These are phyloP conservation scores for Taenioides sp. DNA, from an alignment of 2,797 vertebrate species.

Conservation along the genomic window DNA sequence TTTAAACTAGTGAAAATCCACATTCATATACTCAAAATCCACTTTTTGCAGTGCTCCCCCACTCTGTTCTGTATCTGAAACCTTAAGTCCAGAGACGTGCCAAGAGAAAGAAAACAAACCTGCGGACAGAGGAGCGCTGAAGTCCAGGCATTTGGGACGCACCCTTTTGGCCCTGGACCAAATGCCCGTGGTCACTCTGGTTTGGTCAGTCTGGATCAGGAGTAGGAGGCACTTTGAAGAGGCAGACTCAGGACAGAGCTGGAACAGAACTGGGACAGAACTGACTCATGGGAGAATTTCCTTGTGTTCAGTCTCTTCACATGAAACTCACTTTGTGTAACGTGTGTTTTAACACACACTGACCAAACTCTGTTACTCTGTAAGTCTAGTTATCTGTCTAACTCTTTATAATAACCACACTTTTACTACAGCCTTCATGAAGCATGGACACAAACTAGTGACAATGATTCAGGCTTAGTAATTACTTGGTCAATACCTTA, in stretches of 20 bases:
- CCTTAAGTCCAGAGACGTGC: conserved; percentile 13
- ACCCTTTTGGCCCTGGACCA: conserved; percentile 54
- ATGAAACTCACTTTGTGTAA: background rate
- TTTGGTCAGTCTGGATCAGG: conserved; percentile 70
- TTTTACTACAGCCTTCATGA: no score
- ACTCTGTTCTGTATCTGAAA: background rate
- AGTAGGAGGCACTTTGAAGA: background rate
- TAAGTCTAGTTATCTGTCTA: no score
- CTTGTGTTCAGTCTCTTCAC: background rate
- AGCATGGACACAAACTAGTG: no score
- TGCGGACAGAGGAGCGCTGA: conserved; percentile 35
- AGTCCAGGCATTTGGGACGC: conserved; percentile 66
- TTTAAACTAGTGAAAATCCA: no score
- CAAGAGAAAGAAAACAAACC: conserved; percentile 40
- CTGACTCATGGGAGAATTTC: background rate
- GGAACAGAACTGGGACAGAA: background rate
- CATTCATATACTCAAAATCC: no score
- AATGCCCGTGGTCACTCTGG: conserved; percentile 53
- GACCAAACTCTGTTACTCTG: no score
- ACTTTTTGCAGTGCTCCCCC: background rate
- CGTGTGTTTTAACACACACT: no score
- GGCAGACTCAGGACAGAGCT: background rate
- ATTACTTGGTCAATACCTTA: no score
- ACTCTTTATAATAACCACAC: no score
- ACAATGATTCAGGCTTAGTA: no score